These are phyloP conservation scores for Aspidiotus destructor DNA, from an alignment of 2,888 invertebrate genomes.

Conservation along the genomic window DNA sequence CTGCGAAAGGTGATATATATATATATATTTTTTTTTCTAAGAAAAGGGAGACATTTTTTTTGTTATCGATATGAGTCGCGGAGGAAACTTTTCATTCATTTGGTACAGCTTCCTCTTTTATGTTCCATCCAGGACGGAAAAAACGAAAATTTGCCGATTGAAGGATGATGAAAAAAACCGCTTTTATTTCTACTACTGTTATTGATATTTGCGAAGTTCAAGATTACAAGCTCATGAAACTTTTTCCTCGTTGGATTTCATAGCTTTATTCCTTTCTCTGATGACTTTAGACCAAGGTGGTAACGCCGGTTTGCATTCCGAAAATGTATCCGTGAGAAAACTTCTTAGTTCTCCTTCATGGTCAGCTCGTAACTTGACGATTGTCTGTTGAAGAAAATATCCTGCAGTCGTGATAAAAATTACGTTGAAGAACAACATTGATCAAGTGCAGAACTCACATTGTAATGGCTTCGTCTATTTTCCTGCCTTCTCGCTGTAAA, in stretches of 20 bases:
- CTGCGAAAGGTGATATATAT: too few relatives aligned
- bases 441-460: conserved; percentile 44
- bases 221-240: background rate
- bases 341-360: conserved; percentile 59
- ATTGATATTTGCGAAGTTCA: too few relatives aligned
- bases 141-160: too few relatives aligned
- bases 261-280: conserved; percentile 9
- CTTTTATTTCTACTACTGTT: too few relatives aligned
- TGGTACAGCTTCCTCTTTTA: too few relatives aligned
- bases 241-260: conserved; percentile 11
- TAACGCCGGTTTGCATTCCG: conserved; percentile 48
- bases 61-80: too few relatives aligned
- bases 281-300: conserved; percentile 23
- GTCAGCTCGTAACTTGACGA: conserved; percentile 53
- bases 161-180: too few relatives aligned
- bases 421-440: background rate
- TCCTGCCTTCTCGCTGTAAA: conserved; percentile 56
- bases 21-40: too few relatives aligned
- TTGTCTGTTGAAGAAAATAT: conserved; percentile 39
- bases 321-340: conserved; percentile 62
- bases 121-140: too few relatives aligned
- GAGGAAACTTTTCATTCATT: too few relatives aligned
- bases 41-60: too few relatives aligned
- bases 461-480: conserved; percentile 57
- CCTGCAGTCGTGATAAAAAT: background rate